Evolutionary conservation across 2,113 vertebrate genomes (phyloP).

Genomic region (Nibea albiflora): DNA sequence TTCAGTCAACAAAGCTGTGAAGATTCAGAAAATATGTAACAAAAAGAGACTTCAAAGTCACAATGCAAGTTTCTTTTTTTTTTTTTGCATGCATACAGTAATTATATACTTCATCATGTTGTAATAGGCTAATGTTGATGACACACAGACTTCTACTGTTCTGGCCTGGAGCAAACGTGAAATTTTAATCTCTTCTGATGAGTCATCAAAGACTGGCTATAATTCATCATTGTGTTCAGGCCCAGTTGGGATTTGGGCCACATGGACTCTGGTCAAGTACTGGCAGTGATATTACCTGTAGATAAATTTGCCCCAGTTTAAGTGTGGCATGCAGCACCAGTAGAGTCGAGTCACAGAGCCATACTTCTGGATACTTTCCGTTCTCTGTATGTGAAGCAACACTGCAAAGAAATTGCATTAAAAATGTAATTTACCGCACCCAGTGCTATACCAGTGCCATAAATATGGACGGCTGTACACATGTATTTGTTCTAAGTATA

Average conservation of each 20-base stretch:
- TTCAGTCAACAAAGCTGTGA: conserved; percentile 8
- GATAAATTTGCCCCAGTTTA: conserved; percentile 3
- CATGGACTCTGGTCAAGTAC: conserved; percentile 2
- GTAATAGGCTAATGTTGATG: conserved; percentile 33
- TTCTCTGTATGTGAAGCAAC: no score
- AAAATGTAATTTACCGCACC: no score
- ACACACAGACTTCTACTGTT: conserved; percentile 11
- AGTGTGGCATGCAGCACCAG: not conserved
- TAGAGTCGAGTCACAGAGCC: not conserved
- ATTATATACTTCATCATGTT: conserved; percentile 26
- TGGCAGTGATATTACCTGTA: conserved; percentile 18
- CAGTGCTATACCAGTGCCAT: no score
- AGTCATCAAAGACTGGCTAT: conserved; percentile 39
- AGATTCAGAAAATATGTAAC: not conserved
- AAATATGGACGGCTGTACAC: no score
- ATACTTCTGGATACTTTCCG: not conserved
- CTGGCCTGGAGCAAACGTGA: conserved; percentile 42
- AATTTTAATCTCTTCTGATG: conserved; percentile 40
- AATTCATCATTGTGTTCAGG: conserved; percentile 34
- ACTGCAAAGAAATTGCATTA: no score
- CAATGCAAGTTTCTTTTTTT: not conserved
- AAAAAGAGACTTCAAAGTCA: not conserved
- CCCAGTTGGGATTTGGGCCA: conserved; percentile 17
- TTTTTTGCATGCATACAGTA: not conserved
- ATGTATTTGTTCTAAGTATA: no score